phyloP scores from a whole-genome alignment of 2,797 vertebrate species.

The Petrocephalus schoutedeni region DNA sequence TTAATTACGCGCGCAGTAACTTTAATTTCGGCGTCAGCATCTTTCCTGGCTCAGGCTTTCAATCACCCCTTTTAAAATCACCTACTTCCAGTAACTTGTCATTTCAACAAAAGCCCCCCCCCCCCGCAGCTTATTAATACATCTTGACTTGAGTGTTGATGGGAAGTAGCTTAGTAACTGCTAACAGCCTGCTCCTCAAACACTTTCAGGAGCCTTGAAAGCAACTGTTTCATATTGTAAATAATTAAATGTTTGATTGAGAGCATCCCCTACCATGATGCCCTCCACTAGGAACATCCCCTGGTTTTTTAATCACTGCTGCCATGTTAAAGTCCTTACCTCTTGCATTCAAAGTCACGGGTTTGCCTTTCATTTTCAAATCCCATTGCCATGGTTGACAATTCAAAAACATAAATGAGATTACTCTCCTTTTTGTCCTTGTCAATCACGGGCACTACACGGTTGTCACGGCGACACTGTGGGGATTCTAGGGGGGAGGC shows the following conservation, averaged over 20 bases:
- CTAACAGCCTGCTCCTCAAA: slow-evolving; percentile 22
- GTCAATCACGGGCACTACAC: slow-evolving; percentile 62
- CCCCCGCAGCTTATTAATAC: background rate
- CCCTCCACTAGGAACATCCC: slow-evolving; percentile 58
- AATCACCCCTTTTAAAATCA: background rate
- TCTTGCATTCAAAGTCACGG: slow-evolving; percentile 67
- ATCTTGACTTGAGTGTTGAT: slow-evolving; percentile 14
- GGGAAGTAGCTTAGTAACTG: slow-evolving; percentile 15
- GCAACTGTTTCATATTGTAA: slow-evolving; percentile 45
- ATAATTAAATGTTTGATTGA: slow-evolving; percentile 64
- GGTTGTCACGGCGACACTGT: slow-evolving; percentile 51
- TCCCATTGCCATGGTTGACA: slow-evolving; percentile 60
- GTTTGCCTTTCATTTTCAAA: slow-evolving; percentile 62
- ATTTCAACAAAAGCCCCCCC: background rate
- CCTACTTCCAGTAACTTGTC: slow-evolving; percentile 4
- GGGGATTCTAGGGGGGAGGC: slow-evolving; percentile 58
- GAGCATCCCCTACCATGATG: slow-evolving; percentile 49
- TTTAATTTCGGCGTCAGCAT: background rate
- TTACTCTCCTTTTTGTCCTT: slow-evolving; percentile 67
- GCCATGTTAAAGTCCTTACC: slow-evolving; percentile 59
- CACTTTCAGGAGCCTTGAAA: slow-evolving; percentile 53
- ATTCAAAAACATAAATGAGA: slow-evolving; percentile 64
- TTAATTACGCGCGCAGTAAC: background rate
- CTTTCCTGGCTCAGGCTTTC: background rate
- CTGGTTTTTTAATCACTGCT: slow-evolving; percentile 65